Conservation (phyloP, 2,888 invertebrate species). For the Trisateles emortualis region DNA sequence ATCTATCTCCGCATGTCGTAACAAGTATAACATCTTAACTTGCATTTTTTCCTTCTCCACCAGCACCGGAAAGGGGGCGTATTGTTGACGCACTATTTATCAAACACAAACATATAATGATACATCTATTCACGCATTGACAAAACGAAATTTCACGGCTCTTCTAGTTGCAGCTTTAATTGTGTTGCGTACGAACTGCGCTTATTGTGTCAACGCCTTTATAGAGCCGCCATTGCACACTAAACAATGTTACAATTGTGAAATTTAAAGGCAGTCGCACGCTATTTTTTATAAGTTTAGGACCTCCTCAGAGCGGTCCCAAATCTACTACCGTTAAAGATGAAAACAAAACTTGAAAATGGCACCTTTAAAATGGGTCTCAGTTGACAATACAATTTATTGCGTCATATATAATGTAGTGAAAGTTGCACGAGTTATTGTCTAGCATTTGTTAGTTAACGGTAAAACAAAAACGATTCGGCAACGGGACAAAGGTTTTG, state of each 20-base stretch:
- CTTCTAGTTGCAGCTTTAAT: constrained; percentile 67
- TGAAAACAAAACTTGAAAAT: constrained; percentile 70
- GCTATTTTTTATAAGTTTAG: constrained; percentile 69
- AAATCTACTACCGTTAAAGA: constrained; percentile 79
- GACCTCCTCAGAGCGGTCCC: constrained; percentile 67
- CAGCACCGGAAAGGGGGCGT: constrained; percentile 71
- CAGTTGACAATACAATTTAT: constrained; percentile 74
- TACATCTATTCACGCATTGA: constrained; percentile 72
- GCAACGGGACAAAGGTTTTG: constrained; percentile 62
- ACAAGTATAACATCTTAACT: constrained; percentile 49
- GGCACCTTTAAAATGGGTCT: constrained; percentile 60
- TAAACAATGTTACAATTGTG: constrained; percentile 68
- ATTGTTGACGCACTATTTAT: constrained; percentile 79
- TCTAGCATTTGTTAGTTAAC: constrained; percentile 69
- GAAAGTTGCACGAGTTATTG: constrained; percentile 77
- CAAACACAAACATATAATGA: constrained; percentile 76
- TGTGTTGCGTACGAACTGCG: constrained; percentile 64
- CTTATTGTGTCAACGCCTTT: constrained; percentile 65
- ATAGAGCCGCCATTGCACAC: constrained; percentile 61
- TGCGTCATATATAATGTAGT: constrained; percentile 82
- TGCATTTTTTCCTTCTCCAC: constrained; percentile 38
- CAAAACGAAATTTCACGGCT: constrained; percentile 77
- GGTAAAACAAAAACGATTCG: constrained; percentile 71
- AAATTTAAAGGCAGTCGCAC: constrained; percentile 68
- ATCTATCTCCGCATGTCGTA: constrained; percentile 43